These are phyloP conservation scores for Propithecus deckenii DNA, from an alignment of 2,797 vertebrate genomes.

Conservation along the genomic window DNA sequence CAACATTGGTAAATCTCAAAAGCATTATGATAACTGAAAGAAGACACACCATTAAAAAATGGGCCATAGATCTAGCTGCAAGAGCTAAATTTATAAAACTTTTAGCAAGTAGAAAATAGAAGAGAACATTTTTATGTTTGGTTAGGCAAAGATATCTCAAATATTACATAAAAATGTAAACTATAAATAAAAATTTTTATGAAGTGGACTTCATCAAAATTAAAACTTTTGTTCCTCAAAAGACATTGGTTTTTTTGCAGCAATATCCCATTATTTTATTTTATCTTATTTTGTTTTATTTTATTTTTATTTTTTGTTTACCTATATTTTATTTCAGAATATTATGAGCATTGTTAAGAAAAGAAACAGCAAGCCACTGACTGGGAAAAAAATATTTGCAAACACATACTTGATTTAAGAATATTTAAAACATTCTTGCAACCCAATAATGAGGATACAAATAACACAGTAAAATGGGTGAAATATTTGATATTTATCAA, in stretches of 20 bases:
- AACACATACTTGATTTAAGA: neutral
- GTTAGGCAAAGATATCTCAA: neutral
- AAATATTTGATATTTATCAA: neutral
- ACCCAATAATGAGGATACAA: neutral
- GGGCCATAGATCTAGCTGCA: neutral
- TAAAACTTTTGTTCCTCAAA: neutral
- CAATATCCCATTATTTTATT: too few species aligned
- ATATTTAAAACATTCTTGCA: neutral
- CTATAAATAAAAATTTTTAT: neutral
- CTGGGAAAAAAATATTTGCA: neutral
- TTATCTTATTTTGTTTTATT: too few species aligned
- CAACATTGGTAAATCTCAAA: neutral
- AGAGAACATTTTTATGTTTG: neutral
- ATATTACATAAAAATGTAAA: neutral
- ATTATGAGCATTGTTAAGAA: neutral
- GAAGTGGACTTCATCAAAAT: neutral
- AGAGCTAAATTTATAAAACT: neutral
- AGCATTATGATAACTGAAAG: neutral
- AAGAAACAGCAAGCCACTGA: neutral
- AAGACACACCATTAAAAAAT: neutral
- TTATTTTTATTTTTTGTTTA: too few species aligned
- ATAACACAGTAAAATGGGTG: neutral
- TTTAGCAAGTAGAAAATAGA: neutral
- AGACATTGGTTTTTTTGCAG: neutral
- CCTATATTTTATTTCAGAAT: too few species aligned